Base-by-base conservation (phyloP, 2,888 invertebrate species). In the Tetrapedia diversipes region DNA sequence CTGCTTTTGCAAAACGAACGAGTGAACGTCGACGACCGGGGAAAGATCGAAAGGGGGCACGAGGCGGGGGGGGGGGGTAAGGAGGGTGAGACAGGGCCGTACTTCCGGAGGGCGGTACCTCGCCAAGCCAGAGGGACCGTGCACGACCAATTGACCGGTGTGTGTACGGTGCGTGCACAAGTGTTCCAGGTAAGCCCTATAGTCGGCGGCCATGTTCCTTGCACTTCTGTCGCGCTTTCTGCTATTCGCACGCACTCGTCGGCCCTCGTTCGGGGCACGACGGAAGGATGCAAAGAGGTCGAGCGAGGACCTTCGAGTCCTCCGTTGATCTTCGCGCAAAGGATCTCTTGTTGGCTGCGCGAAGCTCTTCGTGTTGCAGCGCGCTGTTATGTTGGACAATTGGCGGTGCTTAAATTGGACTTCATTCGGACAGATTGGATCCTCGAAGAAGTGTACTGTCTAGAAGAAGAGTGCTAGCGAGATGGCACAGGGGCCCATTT, bases 101-200 rank as follows among this genome's bases (percentile, higher is more conserved):
- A 86, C 85, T 88, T 88, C 88, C 88, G 88, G 87, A 86, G 88
- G 88, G 88, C 88, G 88, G 88, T 87, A 84, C 88, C 75, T 53
- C 59, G 51, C 24, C 47, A 59, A 71, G 71, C 54, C 59, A 77
- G 67, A n/a, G n/a, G n/a, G n/a, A n/a, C n/a, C 60, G 69, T 69
- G 56, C 41, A 60, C 64, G 67, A 64, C 77, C 79, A 76, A 84
- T 84, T 82, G 77, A 79, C 80, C 82, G n/a, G 65, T 73, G 68
- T 64, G 79, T 77, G 69, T 74, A 79, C 69, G 79, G 76, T 79
- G 81, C 77, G 76, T 78, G 82, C 82, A 76, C 82, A 56, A 86
- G 83, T 79, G 84, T 84, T 82, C 82, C 84, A 84, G 77, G 84
- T 84, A 84, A 84, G 75, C 84, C 80, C 80, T 85, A 82, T 85